Base-by-base conservation (phyloP, 2,113 vertebrate species). In the Merops nubicus region DNA sequence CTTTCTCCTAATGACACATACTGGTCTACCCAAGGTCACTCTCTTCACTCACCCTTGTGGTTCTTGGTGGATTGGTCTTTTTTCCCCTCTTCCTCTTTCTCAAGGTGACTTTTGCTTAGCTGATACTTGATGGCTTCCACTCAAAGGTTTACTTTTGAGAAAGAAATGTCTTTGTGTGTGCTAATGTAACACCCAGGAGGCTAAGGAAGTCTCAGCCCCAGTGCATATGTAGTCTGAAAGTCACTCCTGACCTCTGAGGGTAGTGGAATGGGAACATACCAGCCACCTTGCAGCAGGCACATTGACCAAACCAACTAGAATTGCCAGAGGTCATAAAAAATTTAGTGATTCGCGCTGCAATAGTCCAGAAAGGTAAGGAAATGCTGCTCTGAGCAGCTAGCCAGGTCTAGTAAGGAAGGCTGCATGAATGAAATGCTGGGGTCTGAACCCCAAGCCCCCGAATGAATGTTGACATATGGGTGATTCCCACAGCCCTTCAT, bases 1-100 rank as follows among this genome's bases (percentile, higher is more conserved):
- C n/a, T 8, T 95, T 83, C 50, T 93, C 47, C 76, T 94, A 94
- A 92, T 59, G 85, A 59, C 81, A 81, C 63, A 33, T 85, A 56
- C 76, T 63, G 18, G 53, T 57, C 67, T 93, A 86, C 40, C 63
- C 75, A 28, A 65, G 75, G 69, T 83, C 63, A 42, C 38, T 65
- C 6, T 93, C 53, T 42, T 72, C 31, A 18, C 60, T 85, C 38
- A 56, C 36, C 29, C 16, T 72, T 87, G 53, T 42, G 22, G 5
- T 36, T 68, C 54, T 69, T 36, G 5, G 59, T 80, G 40, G 40
- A 9, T 65, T 84, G 56, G 43, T 2, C 15, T 48, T 88, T 80
- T 57, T 1, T 7, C 12, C 15, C 26, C 15, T 13, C 23, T 63
- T 88, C 11, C 18, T 45, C n/a, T 63, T 80, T 82, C n/a, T 57